Evolutionary conservation across 1,140 invertebrate species (phyloP), one percentile per base, ranked within the genome.

Genomic region (Drosophila orena): DNA sequence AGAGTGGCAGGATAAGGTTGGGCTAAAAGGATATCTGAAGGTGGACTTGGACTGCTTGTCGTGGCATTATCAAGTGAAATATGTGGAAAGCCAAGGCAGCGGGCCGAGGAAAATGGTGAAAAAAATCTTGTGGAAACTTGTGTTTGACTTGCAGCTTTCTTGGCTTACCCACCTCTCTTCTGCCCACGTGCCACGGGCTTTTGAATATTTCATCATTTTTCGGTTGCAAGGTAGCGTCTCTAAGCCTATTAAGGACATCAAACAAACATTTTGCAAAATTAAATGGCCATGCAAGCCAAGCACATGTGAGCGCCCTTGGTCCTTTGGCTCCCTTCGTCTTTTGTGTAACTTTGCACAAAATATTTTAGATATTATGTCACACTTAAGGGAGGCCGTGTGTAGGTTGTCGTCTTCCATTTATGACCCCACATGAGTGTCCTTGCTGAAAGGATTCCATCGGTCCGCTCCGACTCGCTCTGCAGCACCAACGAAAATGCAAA

Each of bases 241-340:
- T 89, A 89, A 89, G 84, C 84, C 84, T 89, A 89, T 89, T 89
- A 89, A 90, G 84, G 80, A 90, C 85, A 89, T 89, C 85, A 89
- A 89, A 89, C 84, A 89, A 89, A 89, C 84, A 90, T 89, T 89
- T 89, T 89, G 84, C 85, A 89, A 90, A 89, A 89, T 89, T 89
- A 89, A 89, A 89, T 90, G 84, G 80, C 60, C 85, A 80, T 89
- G 84, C 79, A 89, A 90, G 79, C 79, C 79, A 89, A 89, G 84
- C 84, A 90, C 84, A 89, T 89, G 84, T 42, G 27, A 30, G 24
- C 56, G 30, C 56, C 44, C 38, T 44, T 40, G 44, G n/a, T 68
- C 40, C 47, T 43, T 53, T 35, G 34, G 24, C 37, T 49, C 55
- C 20, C 49, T 34, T 2, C 59, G 47, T 42, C 76, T 79, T 79